Evolutionary conservation across 1,140 invertebrate genomes (phyloP).

Genomic region (Lordiphosa collinella): DNA sequence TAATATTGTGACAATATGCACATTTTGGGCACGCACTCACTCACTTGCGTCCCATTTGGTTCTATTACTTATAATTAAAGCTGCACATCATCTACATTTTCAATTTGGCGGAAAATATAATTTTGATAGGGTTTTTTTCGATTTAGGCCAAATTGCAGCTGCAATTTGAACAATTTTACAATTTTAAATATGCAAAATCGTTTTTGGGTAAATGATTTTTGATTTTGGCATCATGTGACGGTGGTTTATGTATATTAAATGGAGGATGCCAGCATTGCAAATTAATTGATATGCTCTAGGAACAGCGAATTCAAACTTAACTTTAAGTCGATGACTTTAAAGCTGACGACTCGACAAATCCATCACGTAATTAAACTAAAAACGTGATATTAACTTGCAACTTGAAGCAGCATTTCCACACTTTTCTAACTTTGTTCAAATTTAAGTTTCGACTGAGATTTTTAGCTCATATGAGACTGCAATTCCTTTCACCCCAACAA

Average conservation of each 20-base stretch:
- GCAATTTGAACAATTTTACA: slow-evolving; percentile 6
- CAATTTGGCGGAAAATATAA: slow-evolving; percentile 28
- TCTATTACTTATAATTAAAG: slow-evolving; percentile 37
- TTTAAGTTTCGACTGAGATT: slow-evolving; percentile 37
- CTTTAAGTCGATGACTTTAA: slow-evolving; percentile 22
- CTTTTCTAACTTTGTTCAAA: slow-evolving; percentile 31
- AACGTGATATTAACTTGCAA: slow-evolving; percentile 68
- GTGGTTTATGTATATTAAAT: neutral
- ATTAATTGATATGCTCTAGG: slow-evolving; percentile 14
- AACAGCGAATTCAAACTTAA: neutral
- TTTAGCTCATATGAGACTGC: slow-evolving; percentile 30
- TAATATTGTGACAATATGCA: slow-evolving; percentile 64
- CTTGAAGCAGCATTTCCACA: slow-evolving; percentile 25
- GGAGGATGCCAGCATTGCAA: neutral
- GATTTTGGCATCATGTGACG: slow-evolving; percentile 1
- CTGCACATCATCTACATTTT: slow-evolving; percentile 15
- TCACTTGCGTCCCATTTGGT: neutral
- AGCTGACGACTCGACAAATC: slow-evolving; percentile 28
- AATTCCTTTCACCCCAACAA: neutral
- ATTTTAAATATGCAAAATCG: slow-evolving; percentile 39
- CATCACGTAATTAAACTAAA: slow-evolving; percentile 68
- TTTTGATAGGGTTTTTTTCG: slow-evolving; percentile 5
- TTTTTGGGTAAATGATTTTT: slow-evolving; percentile 15
- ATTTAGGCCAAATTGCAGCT: slow-evolving; percentile 13
- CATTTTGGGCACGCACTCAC: slow-evolving; percentile 6